phyloP scores from a whole-genome alignment of 2,888 invertebrate species.

The Tupiocoris notatus region DNA sequence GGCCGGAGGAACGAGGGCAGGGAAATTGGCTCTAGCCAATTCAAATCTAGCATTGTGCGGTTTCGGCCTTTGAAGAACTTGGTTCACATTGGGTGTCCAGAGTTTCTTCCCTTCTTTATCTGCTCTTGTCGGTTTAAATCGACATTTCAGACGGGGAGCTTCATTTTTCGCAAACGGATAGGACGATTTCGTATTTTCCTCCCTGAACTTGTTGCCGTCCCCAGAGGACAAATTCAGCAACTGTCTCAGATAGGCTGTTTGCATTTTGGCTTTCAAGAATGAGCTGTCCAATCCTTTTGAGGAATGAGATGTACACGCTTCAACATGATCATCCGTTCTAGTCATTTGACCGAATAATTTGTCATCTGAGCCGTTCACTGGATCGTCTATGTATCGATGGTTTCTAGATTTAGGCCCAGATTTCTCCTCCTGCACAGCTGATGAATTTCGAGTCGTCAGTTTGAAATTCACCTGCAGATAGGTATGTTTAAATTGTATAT shows the following conservation, averaged over 20 bases:
- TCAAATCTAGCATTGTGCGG: background rate
- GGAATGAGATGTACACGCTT: no score
- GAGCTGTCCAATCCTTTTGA: background rate
- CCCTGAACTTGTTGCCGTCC: background rate
- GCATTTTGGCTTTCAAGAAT: slow-evolving; percentile 39
- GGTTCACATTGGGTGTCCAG: background rate
- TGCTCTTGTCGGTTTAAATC: background rate
- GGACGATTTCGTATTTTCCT: background rate
- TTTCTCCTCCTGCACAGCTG: background rate
- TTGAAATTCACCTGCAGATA: background rate
- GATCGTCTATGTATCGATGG: background rate
- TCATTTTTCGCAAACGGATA: background rate
- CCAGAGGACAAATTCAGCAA: slow-evolving; percentile 36
- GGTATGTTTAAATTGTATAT: no score
- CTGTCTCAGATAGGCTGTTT: slow-evolving; percentile 42
- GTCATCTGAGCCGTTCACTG: background rate
- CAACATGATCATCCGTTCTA: no score
- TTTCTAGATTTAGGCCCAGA: background rate
- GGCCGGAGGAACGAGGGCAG: background rate
- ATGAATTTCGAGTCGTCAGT: background rate
- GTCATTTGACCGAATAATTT: no score
- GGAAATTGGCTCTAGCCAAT: background rate
- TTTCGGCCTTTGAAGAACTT: background rate
- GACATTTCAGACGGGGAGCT: background rate
- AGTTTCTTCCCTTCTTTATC: background rate